These are phyloP conservation scores for Propithecus deckenii DNA, from an alignment of 2,797 vertebrate genomes.

Conservation along the genomic window DNA sequence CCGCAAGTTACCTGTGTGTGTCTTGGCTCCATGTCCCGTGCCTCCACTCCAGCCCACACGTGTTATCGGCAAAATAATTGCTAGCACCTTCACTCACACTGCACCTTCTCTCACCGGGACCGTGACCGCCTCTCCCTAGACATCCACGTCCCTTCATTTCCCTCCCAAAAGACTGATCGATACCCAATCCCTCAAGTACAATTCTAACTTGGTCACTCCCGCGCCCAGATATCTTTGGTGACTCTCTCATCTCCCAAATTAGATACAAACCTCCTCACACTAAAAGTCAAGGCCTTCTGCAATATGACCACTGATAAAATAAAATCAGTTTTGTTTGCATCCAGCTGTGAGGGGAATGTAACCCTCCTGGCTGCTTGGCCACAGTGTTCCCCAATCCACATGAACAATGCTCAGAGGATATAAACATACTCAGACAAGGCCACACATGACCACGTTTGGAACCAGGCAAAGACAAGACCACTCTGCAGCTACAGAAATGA, in stretches of 20 bases:
- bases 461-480: not conserved
- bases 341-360: not conserved
- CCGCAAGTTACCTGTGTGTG: not conserved
- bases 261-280: not conserved
- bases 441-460: not conserved
- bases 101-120: not conserved
- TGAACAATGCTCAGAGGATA: rapidly evolving
- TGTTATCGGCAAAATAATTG: no score
- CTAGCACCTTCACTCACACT: rapidly evolving
- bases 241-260: not conserved
- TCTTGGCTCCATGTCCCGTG: not conserved
- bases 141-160: not conserved
- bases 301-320: not conserved
- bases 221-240: not conserved
- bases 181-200: not conserved
- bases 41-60: not conserved
- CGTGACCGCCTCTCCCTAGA: not conserved
- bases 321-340: not conserved
- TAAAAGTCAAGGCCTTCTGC: not conserved
- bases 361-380: not conserved
- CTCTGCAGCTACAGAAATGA: not conserved
- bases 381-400: not conserved
- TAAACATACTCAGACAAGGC: not conserved
- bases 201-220: not conserved
- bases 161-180: not conserved